These are phyloP conservation scores for Drosophila imparisetae DNA, from an alignment of 2,888 invertebrate species.

Conservation along the genomic window DNA sequence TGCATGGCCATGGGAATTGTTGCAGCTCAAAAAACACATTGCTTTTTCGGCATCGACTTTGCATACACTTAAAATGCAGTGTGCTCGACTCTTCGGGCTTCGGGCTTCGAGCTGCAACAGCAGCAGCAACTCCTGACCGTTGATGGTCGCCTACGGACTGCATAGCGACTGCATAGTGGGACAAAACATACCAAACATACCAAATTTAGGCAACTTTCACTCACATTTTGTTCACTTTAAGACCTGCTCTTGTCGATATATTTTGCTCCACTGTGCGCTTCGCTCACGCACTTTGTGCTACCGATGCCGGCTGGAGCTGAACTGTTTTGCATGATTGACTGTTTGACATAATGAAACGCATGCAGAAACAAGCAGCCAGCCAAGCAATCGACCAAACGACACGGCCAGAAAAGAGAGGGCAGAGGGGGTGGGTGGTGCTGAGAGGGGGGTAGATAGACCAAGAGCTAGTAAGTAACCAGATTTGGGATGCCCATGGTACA, in stretches of 20 bases:
- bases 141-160: slow-evolving; percentile 9
- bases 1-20: slow-evolving; percentile 56
- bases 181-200: background rate
- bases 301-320: slow-evolving; percentile 50
- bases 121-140: slow-evolving; percentile 16
- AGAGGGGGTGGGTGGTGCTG: background rate
- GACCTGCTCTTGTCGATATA: background rate
- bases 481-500: slow-evolving; percentile 27
- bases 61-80: slow-evolving; percentile 71
- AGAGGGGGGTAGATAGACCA: background rate
- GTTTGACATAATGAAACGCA: slow-evolving; percentile 79
- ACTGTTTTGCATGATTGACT: slow-evolving; percentile 78
- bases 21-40: slow-evolving; percentile 60
- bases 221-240: background rate
- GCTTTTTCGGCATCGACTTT: slow-evolving; percentile 65
- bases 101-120: slow-evolving; percentile 12
- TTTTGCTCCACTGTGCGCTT: slow-evolving; percentile 50
- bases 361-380: slow-evolving; percentile 61
- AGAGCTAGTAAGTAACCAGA: slow-evolving; percentile 57
- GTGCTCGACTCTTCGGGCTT: slow-evolving; percentile 28
- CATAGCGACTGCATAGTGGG: slow-evolving; percentile 18
- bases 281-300: slow-evolving; percentile 45
- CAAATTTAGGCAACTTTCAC: background rate
- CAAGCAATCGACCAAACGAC: slow-evolving; percentile 8
- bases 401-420: background rate